Base-by-base conservation (phyloP, 1,140 invertebrate species). In the Musca vetustissima region DNA sequence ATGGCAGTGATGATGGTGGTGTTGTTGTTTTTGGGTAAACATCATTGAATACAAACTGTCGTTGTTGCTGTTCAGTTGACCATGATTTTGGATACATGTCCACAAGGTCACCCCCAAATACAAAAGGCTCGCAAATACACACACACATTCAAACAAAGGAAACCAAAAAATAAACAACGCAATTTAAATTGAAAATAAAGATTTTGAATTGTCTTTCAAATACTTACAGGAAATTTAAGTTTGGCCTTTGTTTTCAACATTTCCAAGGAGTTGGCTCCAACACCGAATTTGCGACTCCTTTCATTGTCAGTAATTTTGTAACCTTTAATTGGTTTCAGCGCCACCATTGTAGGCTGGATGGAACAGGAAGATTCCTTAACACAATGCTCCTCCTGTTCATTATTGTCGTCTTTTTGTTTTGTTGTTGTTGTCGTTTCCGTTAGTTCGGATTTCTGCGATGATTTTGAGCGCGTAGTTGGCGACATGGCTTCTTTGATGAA, bases 281-380 rank as follows among this genome's bases (percentile, higher is more conserved):
- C 84, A 21, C 90, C 90, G 72, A 89, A 86, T 83, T 89, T 90
- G 70, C 87, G 85, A 11, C 84, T 85, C 52, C 89, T 83, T 17
- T 82, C 75, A 21, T 87, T 88, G 76, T 90, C 86, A 6, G 89
- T 89, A 24, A 91, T 88, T 85, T 91, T 91, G 74, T 88, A 91
- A 64, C 90, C 90, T 78, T 87, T 89, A 78, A 90, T 87, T 64
- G 25, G 55, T 8, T 43, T 43, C 49, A 47, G 17, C n/a, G 59
- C 15, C 32, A 25, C 22, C 50, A 47, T 8, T 55, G 28, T n/a
- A 13, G 68, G 22, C 48, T 36, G 9, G 11, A n/a, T 11, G 17
- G 32, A 15, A 47, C 17, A n/a, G 24, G 55, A 25, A 59, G 55
- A n/a, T 22, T 22, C 21, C 55, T 25, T 22, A 21, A 19, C 28